Conservation (phyloP, 1,140 invertebrate species). For the Trissolcus basalis region DNA sequence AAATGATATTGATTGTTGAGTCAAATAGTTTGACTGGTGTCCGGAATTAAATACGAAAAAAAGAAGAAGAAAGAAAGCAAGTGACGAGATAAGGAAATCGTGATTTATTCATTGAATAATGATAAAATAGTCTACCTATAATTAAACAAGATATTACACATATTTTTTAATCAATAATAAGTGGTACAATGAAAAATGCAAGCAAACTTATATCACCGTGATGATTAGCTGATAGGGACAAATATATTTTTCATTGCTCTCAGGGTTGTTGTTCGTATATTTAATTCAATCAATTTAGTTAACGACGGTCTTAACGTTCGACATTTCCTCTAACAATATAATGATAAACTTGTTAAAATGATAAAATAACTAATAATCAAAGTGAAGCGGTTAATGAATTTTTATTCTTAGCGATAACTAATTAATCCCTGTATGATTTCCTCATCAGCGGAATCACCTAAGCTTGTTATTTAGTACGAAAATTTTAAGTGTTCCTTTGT, state of each 20-base stretch:
- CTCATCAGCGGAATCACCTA: constrained; percentile 49
- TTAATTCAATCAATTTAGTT: constrained; percentile 26
- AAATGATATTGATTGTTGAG: constrained; percentile 59
- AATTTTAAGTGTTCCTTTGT: constrained; percentile 57
- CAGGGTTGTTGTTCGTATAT: constrained; percentile 70
- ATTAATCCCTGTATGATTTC: constrained; percentile 46
- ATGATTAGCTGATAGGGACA: constrained; percentile 68
- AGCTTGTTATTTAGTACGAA: constrained; percentile 60
- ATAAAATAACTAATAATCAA: constrained; percentile 17
- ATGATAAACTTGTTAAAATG: constrained; percentile 22
- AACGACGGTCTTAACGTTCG: constrained; percentile 29
- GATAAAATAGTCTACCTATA: constrained; percentile 70
- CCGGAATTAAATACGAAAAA: constrained; percentile 48
- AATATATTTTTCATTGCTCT: constrained; percentile 69
- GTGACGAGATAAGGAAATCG: constrained; percentile 10
- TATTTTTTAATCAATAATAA: constrained; percentile 70
- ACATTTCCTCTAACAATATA: constrained; percentile 34
- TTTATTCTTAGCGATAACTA: neutral
- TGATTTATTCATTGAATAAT: constrained; percentile 61
- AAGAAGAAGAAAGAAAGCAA: constrained; percentile 14
- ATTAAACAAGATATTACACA: constrained; percentile 69
- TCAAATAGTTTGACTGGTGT: constrained; percentile 57
- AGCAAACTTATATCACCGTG: constrained; percentile 66
- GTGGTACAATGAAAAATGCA: constrained; percentile 51
- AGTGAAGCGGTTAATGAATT: constrained; percentile 3